Evolutionary conservation across 2,797 vertebrate genomes (phyloP), one percentile per base, ranked within the genome.

Genomic region (Xenentodon cancila): DNA sequence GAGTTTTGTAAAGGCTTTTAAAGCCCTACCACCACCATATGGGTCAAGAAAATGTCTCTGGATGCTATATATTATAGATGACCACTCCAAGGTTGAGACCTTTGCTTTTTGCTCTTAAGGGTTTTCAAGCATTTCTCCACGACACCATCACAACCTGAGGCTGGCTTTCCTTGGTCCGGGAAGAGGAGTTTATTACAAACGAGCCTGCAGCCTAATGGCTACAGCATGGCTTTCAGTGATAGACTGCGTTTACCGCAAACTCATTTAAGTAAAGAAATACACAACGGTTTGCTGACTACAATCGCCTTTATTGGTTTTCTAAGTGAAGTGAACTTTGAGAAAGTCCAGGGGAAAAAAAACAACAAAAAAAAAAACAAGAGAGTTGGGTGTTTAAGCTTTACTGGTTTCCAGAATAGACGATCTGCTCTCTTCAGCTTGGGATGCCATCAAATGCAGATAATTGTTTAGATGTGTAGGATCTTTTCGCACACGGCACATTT

Each of bases 21-120:
- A 85, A 84, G 77, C 81, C 63, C 8, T 12, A 56, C 59, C 58
- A 68, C 55, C 48, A 71, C 68, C 78, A 60, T 61, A 75, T 84
- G 80, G 77, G 47, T 79, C 64, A 55, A 71, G 68, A 83, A 51
- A 59, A 73, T 59, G 65, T 61, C 69, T 89, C 53, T 82, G 55
- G 45, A 82, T 78, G 63, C 57, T 48, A 89, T 89, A 51, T 81
- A 84, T 91, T 86, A 91, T 89, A 73, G 50, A 90, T 88, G 84
- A 85, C 70, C 85, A 87, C 87, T 88, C 74, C 70, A 70, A 48
- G 80, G 76, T 73, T 79, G 64, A 77, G 82, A 79, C 71, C 64
- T 82, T 81, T 68, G 60, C 58, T 51, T 75, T 73, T 45, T 55
- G n/a, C 42, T 71, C 16, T 1, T 22, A 22, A 50, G 40, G 51